These are phyloP conservation scores for Cynaeus angustus DNA, from an alignment of 2,888 invertebrate genomes.

Conservation along the genomic window DNA sequence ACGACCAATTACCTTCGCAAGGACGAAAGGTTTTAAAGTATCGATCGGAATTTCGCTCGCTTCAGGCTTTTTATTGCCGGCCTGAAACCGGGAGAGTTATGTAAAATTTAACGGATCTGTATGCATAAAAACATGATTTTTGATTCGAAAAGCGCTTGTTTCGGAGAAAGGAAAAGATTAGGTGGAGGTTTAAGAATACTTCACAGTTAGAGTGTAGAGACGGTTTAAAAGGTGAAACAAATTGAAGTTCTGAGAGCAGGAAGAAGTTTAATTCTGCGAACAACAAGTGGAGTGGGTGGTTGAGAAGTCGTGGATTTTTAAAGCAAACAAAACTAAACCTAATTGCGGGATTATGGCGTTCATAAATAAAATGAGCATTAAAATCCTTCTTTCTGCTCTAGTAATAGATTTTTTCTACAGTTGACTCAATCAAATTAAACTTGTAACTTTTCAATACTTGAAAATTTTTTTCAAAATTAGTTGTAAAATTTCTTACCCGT, in stretches of 20 bases:
- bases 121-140: conserved; percentile 22
- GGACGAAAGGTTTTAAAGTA: conserved; percentile 35
- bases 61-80: background rate
- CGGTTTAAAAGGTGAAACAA: conserved; percentile 16
- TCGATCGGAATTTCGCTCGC: conserved; percentile 21
- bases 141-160: conserved; percentile 7
- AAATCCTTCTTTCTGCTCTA: no score
- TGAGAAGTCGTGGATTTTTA: background rate
- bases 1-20: conserved; percentile 8
- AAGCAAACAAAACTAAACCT: no score
- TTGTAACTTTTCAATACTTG: no score
- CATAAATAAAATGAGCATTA: no score
- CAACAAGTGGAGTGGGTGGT: conserved; percentile 7
- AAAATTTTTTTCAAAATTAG: no score
- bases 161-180: background rate
- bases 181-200: conserved; percentile 10
- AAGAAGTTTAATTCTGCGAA: background rate
- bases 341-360: no score
- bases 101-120: conserved; percentile 28
- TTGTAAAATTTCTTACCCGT: no score
- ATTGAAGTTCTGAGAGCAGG: conserved; percentile 1
- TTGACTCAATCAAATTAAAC: no score
- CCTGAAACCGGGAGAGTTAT: background rate
- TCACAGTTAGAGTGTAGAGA: conserved; percentile 2
- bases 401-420: no score